Evolutionary conservation across 2,888 invertebrate species (phyloP).

Genomic region (Drosophila algonquin): DNA sequence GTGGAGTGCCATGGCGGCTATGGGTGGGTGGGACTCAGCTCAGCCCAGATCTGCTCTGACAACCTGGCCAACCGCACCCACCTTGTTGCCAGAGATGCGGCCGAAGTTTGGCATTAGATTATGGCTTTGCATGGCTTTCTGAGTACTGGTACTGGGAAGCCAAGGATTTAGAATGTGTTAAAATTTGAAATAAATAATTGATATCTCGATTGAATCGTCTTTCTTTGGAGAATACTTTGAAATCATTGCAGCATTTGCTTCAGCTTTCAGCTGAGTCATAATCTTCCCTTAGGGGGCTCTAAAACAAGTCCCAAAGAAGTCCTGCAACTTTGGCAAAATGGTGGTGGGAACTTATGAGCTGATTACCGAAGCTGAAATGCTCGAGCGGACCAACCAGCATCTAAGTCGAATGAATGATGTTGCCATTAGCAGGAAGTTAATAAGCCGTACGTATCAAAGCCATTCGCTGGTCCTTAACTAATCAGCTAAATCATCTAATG

Average conservation of each 20-base stretch:
- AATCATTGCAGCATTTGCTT: not conserved
- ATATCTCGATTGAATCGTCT: not conserved
- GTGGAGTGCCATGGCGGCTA: not conserved
- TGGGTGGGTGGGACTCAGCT: too few relatives aligned
- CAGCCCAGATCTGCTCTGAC: conserved; percentile 4
- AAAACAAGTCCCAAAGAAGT: not conserved
- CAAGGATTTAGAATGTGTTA: conserved; percentile 6
- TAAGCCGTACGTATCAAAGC: conserved; percentile 58
- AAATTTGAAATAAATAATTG: not conserved
- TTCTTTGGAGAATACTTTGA: not conserved
- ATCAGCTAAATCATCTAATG: too few relatives aligned
- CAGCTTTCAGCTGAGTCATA: not conserved
- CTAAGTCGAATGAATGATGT: conserved; percentile 63
- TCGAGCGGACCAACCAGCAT: conserved; percentile 53
- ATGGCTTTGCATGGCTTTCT: conserved; percentile 23
- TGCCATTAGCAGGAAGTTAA: conserved; percentile 39
- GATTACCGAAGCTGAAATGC: conserved; percentile 60
- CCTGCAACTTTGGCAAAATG: not conserved
- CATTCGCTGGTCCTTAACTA: too few relatives aligned
- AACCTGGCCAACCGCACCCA: conserved; percentile 46
- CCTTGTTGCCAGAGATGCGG: conserved; percentile 46
- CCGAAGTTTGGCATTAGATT: conserved; percentile 43
- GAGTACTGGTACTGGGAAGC: conserved; percentile 9
- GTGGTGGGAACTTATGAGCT: conserved; percentile 12
- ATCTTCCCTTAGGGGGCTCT: not conserved